Base-by-base conservation (phyloP, 2,797 vertebrate species). In the Erpetoichthys calabaricus region DNA sequence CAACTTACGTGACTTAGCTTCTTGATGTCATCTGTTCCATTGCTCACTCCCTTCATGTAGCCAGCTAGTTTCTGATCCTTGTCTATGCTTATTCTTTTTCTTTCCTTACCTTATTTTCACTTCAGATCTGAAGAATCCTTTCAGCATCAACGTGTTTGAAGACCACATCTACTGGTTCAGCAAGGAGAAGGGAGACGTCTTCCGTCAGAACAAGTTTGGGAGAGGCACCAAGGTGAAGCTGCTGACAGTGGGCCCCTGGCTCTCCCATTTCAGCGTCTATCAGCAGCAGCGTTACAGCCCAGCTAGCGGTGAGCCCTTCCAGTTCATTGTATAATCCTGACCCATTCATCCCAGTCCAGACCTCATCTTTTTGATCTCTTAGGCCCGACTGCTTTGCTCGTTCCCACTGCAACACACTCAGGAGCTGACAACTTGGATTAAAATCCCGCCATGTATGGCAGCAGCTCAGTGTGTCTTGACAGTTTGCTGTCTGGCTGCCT, bases 141-240 rank as follows among this genome's bases (percentile, higher is more conserved):
- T 89, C 58, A 91, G 86, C 44, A 80, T 96, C 68, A 87, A 78
- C 57, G 84, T 96, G 58, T 95, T 96, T 8, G 92, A 96, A 82
- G 85, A 88, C 65, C 86, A 90, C 52, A 65, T 95, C 49, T 96
- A 92, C 52, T 96, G 92, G 92, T 88, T 85, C 67, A 85, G 90
- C 41, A 86, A 89, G 70, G 88, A 91, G 64, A 91, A 82, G 62
- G 92, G 92, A 45, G 90, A 95, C 70, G 84, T 96, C 58, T 96
- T 90, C 82, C 86, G 80, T 52, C 86, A 90, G 72, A 75, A 94
- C 72, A 96, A 95, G 77, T 95, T 92, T 71, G 92, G 92, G 52
- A 71, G 6, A 3, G 87, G 84, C 50, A 58, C 61, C 44, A 92
- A 90, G 74, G 82, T 83, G 56, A 91, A 86, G 70, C 71, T 93